phyloP scores from a whole-genome alignment of 2,888 invertebrate species.

The Philopedon plagiatum region DNA sequence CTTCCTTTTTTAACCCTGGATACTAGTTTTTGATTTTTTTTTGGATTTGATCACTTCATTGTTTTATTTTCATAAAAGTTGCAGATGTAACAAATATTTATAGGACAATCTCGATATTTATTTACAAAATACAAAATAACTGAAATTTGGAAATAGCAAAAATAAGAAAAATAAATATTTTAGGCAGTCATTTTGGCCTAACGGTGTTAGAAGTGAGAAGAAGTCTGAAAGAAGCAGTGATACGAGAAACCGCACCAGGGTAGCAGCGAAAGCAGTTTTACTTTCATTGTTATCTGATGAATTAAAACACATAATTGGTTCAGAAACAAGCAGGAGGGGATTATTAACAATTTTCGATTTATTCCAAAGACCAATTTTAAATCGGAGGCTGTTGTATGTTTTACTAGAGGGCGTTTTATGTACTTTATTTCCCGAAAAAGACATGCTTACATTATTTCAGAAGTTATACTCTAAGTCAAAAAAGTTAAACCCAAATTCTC shows the following conservation, averaged over 20 bases:
- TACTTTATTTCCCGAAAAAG: constrained; percentile 85
- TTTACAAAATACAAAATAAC: too few relatives aligned
- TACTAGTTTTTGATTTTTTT: too few relatives aligned
- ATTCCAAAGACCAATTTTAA: constrained; percentile 89
- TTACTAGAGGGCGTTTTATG: constrained; percentile 86
- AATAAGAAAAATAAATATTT: too few relatives aligned
- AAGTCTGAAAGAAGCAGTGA: constrained; percentile 63
- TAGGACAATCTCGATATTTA: too few relatives aligned
- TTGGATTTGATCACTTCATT: too few relatives aligned
- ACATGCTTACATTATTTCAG: constrained; percentile 79
- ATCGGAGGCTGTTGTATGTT: constrained; percentile 86
- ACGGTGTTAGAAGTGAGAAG: constrained; percentile 69
- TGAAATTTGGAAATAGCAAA: too few relatives aligned
- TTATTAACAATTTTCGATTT: constrained; percentile 88
- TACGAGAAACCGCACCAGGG: constrained; percentile 80
- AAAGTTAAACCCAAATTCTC: constrained; percentile 24
- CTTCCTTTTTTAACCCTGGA: too few relatives aligned
- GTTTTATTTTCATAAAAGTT: too few relatives aligned
- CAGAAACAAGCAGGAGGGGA: constrained; percentile 88
- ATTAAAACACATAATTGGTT: constrained; percentile 89
- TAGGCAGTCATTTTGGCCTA: constrained; percentile 76
- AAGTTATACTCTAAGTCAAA: constrained; percentile 81
- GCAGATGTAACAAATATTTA: too few relatives aligned
- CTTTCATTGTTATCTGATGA: constrained; percentile 92
- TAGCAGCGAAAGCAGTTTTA: constrained; percentile 89